phyloP scores from a whole-genome alignment of 2,113 vertebrate species.

The Ceyx margarethae region DNA sequence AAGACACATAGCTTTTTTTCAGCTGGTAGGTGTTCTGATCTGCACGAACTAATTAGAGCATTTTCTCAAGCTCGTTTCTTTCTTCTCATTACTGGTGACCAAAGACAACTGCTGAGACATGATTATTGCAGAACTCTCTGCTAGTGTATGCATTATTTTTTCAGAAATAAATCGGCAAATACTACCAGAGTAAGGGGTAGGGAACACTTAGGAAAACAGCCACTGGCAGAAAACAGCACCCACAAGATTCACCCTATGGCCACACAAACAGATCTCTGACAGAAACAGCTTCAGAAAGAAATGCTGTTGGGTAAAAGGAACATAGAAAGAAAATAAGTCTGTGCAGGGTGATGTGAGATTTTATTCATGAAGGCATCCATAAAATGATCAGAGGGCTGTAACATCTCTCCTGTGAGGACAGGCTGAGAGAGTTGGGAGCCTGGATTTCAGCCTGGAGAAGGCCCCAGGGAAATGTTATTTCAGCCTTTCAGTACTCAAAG shows the following conservation, averaged over 20 bases:
- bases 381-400: background rate
- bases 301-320: background rate
- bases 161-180: conserved; percentile 22
- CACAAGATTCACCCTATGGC: background rate
- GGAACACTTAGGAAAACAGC: background rate
- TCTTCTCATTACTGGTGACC: conserved; percentile 65
- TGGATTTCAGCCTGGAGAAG: background rate
- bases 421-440: background rate
- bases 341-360: background rate
- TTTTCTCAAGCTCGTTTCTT: conserved; percentile 16
- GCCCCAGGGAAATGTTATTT: background rate
- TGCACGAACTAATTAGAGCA: conserved; percentile 50
- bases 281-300: background rate
- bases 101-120: conserved; percentile 54
- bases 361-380: background rate
- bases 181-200: background rate
- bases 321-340: background rate
- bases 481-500: background rate
- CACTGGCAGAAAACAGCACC: background rate
- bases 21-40: conserved; percentile 32
- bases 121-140: conserved; percentile 34
- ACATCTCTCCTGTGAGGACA: background rate
- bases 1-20: conserved; percentile 28
- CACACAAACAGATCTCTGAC: background rate
- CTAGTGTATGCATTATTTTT: background rate